phyloP scores from a whole-genome alignment of 2,888 invertebrate species.

The Eurois occulta region DNA sequence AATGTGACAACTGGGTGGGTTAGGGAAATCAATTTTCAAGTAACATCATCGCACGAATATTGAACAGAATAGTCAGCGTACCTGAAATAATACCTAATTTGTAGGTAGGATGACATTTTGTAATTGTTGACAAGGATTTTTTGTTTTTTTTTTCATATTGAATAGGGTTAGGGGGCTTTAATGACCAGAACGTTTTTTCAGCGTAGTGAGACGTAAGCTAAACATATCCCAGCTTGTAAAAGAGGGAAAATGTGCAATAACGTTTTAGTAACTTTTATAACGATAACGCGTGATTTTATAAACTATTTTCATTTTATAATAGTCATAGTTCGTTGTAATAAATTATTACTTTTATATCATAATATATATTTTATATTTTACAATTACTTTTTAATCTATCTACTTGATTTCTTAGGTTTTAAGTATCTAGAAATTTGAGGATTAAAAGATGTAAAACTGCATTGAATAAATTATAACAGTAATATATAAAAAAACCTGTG shows the following conservation, averaged over 20 bases:
- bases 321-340: constrained; percentile 86
- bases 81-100: neutral
- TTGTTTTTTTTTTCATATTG: neutral
- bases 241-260: constrained; percentile 61
- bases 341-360: constrained; percentile 76
- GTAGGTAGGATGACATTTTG: neutral
- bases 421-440: constrained; percentile 75
- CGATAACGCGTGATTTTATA: constrained; percentile 72
- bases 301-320: constrained; percentile 77
- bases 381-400: constrained; percentile 80
- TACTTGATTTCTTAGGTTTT: constrained; percentile 81
- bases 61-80: neutral
- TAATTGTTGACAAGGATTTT: neutral
- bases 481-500: constrained; percentile 78
- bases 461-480: constrained; percentile 74
- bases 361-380: constrained; percentile 71
- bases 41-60: constrained; percentile 8
- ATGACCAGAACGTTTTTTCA: constrained; percentile 33
- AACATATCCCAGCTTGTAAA: constrained; percentile 52
- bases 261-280: constrained; percentile 64
- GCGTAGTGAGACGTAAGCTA: constrained; percentile 56
- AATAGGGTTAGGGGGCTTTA: neutral
- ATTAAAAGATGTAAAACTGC: constrained; percentile 63
- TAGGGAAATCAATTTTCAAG: neutral
- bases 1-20: constrained; percentile 46